A percentile compares a stretch with the other conserved stretches of the same genome.
Evolutionary conservation across 2,113 vertebrate genomes (phyloP).

Genomic region (Gobius niger): DNA sequence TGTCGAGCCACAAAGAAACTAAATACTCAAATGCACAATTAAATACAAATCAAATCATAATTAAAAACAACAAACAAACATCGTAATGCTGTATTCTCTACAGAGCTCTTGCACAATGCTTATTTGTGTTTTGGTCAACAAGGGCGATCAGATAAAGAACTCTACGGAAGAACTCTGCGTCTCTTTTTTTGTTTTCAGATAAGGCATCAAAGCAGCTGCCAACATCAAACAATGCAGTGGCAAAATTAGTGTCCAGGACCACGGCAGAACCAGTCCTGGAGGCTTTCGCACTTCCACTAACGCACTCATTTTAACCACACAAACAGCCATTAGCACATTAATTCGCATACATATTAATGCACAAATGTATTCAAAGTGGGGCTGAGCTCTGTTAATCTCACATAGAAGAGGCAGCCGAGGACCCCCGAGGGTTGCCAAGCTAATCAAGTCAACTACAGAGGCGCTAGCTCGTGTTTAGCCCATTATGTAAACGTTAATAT

Average conservation of each 20-base stretch:
- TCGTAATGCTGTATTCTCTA: neutral
- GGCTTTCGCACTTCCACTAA: constrained; percentile 42
- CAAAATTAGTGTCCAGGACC: constrained; percentile 22
- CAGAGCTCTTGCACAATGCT: neutral
- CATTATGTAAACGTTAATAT: constrained; percentile 62
- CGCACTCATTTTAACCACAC: constrained; percentile 45
- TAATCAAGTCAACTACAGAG: constrained; percentile 66
- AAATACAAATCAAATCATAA: no score
- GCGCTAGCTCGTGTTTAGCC: constrained; percentile 53
- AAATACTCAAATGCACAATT: no score
- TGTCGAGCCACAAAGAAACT: neutral
- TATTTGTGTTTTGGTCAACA: constrained; percentile 31
- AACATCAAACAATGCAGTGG: constrained; percentile 50
- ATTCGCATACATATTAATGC: constrained; percentile 65
- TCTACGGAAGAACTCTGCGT: constrained; percentile 18
- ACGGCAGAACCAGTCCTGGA: constrained; percentile 31
- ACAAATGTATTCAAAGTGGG: constrained; percentile 64
- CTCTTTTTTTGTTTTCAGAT: constrained; percentile 22
- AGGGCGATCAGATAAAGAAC: constrained; percentile 36
- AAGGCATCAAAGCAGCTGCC: constrained; percentile 52
- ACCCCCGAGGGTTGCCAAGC: constrained; percentile 68
- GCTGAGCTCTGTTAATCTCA: constrained; percentile 68
- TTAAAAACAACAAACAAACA: neutral
- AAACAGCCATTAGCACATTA: constrained; percentile 60
- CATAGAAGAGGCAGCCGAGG: constrained; percentile 50